Conservation (phyloP, 23 tunicate species). For the Halocynthia aurantium region DNA sequence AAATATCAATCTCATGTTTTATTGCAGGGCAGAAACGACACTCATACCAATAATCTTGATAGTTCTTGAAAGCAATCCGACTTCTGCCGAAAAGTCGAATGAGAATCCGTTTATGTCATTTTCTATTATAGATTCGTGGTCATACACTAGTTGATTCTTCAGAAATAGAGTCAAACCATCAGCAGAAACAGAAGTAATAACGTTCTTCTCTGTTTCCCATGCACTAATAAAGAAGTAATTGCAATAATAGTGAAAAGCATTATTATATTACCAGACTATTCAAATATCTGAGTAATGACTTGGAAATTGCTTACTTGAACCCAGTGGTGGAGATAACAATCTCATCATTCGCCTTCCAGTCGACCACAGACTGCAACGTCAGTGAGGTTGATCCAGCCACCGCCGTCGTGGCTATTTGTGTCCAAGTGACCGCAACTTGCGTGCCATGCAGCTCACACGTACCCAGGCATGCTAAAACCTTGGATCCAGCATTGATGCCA, state of each 20-base stretch:
- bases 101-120: background rate
- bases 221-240: background rate
- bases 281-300: background rate
- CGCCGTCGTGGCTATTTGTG: slow-evolving; percentile 53
- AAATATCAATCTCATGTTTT: background rate
- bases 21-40: background rate
- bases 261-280: background rate
- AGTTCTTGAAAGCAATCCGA: slow-evolving; percentile 57
- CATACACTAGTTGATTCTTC: slow-evolving; percentile 13
- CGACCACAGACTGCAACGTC: slow-evolving; percentile 39
- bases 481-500: slow-evolving; percentile 54
- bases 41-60: slow-evolving; percentile 43
- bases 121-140: slow-evolving; percentile 34
- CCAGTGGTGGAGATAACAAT: slow-evolving; percentile 86
- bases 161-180: slow-evolving; percentile 44
- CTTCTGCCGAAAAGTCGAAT: slow-evolving; percentile 57
- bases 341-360: slow-evolving; percentile 79
- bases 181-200: slow-evolving; percentile 14
- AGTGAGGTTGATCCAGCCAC: slow-evolving; percentile 37
- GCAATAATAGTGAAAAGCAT: background rate
- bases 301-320: slow-evolving; percentile 29
- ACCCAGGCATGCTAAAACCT: slow-evolving; percentile 75
- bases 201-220: background rate
- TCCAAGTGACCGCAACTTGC: slow-evolving; percentile 29
- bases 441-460: slow-evolving; percentile 77